Evolutionary conservation across 2,113 vertebrate genomes (phyloP).

Genomic region (Scytalopus superciliaris): DNA sequence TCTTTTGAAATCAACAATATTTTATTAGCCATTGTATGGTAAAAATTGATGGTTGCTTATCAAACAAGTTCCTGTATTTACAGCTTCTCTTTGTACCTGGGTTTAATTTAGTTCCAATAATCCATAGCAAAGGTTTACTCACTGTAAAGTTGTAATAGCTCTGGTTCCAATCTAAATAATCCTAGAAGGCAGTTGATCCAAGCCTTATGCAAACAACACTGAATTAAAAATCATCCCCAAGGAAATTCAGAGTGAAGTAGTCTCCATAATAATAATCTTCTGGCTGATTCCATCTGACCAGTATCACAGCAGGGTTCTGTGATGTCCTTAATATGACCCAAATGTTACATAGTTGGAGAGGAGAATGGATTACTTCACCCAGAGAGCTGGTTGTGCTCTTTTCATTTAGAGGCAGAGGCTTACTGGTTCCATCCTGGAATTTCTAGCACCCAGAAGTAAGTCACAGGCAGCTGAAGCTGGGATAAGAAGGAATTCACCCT

Average conservation of each 20-base stretch:
- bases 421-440: background rate
- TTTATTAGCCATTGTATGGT: background rate
- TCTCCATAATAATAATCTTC: constrained; percentile 45
- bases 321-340: constrained; percentile 47
- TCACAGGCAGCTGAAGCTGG: background rate
- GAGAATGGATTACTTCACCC: background rate
- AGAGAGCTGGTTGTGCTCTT: background rate
- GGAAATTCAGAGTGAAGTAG: constrained; percentile 45
- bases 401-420: background rate
- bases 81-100: constrained; percentile 34
- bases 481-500: background rate
- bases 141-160: constrained; percentile 11
- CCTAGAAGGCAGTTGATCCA: constrained; percentile 47
- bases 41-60: background rate
- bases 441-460: background rate
- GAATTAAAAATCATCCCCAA: constrained; percentile 52
- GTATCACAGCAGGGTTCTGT: constrained; percentile 13
- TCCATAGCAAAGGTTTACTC: constrained; percentile 27
- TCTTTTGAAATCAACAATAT: background rate
- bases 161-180: constrained; percentile 65
- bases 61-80: constrained; percentile 22
- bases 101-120: constrained; percentile 47
- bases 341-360: background rate
- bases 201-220: constrained; percentile 28
- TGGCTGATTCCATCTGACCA: constrained; percentile 32